Base-by-base conservation (phyloP, 2,797 vertebrate genomes). In the Leptatherina wallacei region DNA sequence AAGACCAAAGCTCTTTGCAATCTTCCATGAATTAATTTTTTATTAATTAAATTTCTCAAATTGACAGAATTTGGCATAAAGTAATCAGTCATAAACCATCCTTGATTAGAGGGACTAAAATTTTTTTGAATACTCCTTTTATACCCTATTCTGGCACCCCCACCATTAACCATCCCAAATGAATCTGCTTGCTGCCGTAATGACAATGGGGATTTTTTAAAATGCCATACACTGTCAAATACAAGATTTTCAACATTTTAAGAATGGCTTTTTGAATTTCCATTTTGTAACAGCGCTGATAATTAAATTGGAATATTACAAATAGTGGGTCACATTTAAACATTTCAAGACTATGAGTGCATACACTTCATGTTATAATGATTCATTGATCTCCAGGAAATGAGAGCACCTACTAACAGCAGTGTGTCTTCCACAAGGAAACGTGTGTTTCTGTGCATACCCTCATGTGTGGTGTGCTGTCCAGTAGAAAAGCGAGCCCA, bases 401-500 rank as follows among this genome's bases (percentile, higher is more conserved):
- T 36, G 24, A n/a, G 47, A 77, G 44, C 35, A 52, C 52, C 57
- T 62, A 72, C 72, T 67, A 52, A 74, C 74, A 4, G 32, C 22
- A 27, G 24, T 33, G 38, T 16, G 62, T 70, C 60, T 65, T 64
- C 42, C 67, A 52, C 54, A 57, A 29, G 40, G 40, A 75, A 54
- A 52, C 44, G 54, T 62, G 18, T 69, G 60, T 63, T 40, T 63
- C 63, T 61, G 44, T 58, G 24, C 38, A 11, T 24, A 18, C 7
- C 20, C 6, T 20, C 42, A 33, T 55, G 67, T 62, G 57, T 49
- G 42, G 75, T 74, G 62, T 68, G 63, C 55, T 52, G 68, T 84
- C 79, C 83, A 82, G 80, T 84, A 69, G 60, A 66, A 77, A 76
- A 65, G 69, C 33, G 16, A 73, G 80, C 77, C 79, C 75, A 65